Base-by-base conservation (phyloP, 1,140 invertebrate species). In the Trypoxylus dichotomus region DNA sequence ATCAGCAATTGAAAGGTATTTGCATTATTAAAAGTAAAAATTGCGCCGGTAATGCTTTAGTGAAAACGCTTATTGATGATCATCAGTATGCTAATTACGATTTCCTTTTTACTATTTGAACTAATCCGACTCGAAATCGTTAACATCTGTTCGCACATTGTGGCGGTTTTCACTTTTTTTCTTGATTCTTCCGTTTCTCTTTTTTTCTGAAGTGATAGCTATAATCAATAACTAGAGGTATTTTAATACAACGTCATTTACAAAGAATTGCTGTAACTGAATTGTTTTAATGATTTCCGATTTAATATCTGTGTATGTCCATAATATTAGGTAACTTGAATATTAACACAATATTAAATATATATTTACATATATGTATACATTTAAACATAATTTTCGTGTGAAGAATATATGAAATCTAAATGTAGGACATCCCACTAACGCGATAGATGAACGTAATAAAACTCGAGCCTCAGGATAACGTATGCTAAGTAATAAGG, bases 81-180 rank as follows among this genome's bases (percentile, higher is more conserved):
- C 27, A 27, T n/a, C 27, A 15, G 60, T 68, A 68, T 68, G 60
- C 60, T 68, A 68, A 68, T 68, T 68, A 68, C 25, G 27, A 24
- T 68, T 68, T 68, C 60, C 60, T 68, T 68, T 68, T 68, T 24
- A 68, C 11, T 68, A 29, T 68, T 68, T 13, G 60, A 68, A 24
- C 27, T 27, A 68, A 68, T 19, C 13, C 24, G 8, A 68, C 11
- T 68, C 15, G 27, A 13, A 27, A 27, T 68, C 60, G 27, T 29
- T 68, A 27, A 27, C 27, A 68, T 29, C 60, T 68, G 60, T 8
- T 8, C 13, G 15, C 19, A 24, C 27, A 68, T 15, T 54, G 7
- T 3, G 2, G 6, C 6, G 15, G 47, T 68, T 68, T 68, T 68
- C 60, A 68, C 60, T 68, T 68, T 68, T 68, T 68, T 68, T 21